Conservation (phyloP, 2,113 vertebrate species). For the Indri indri region DNA sequence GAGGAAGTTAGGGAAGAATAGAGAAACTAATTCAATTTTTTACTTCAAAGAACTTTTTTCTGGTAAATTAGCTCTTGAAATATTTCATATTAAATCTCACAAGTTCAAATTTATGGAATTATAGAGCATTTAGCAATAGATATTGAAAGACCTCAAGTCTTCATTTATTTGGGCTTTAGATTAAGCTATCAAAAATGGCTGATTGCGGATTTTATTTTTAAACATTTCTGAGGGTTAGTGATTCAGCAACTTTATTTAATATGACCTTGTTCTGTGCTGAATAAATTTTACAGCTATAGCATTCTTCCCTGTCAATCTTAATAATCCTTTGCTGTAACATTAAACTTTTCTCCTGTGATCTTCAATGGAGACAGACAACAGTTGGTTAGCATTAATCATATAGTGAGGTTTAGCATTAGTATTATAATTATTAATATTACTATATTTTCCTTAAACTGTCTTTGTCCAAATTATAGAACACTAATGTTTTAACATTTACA, state of each 20-base stretch:
- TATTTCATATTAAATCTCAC: neutral
- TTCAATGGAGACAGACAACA: neutral
- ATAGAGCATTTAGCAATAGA: neutral
- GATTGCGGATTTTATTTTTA: neutral
- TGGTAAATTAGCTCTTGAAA: neutral
- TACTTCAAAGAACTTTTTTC: neutral
- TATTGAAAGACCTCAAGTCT: neutral
- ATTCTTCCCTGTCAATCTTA: conserved; percentile 35
- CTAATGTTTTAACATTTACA: neutral
- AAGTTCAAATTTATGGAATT: neutral
- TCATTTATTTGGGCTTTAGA: neutral
- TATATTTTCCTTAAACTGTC: conserved; percentile 2
- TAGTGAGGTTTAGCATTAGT: neutral
- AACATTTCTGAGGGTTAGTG: conserved; percentile 21
- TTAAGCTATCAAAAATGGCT: neutral
- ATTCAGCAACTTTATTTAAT: conserved; percentile 1
- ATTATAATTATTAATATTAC: neutral
- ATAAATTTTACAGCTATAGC: neutral
- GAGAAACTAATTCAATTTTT: neutral
- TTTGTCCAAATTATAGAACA: neutral
- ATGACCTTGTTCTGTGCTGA: neutral
- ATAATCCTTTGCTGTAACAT: neutral
- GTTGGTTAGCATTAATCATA: conserved; percentile 45
- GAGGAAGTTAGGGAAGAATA: neutral
- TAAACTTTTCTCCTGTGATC: neutral